phyloP scores from a whole-genome alignment of 2,888 invertebrate genomes.

The Macaria liturata region DNA sequence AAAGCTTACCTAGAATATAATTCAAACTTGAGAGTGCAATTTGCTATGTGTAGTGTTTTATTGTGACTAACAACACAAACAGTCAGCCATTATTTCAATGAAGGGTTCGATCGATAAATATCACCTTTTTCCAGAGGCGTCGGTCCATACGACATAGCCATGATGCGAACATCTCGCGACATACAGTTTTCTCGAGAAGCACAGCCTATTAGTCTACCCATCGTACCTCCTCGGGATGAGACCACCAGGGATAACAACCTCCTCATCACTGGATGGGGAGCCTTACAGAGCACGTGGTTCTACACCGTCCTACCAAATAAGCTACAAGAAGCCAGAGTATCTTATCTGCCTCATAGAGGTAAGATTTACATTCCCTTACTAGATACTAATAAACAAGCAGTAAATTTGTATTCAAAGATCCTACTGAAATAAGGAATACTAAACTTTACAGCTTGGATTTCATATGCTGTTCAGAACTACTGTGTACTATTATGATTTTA shows the following conservation, averaged over 20 bases:
- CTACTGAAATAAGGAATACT: too few relatives aligned
- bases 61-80: too few relatives aligned
- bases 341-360: conserved; percentile 65
- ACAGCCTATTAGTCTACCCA: conserved; percentile 56
- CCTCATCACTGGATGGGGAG: conserved; percentile 80
- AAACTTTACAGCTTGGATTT: too few relatives aligned
- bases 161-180: conserved; percentile 63
- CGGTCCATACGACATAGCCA: conserved; percentile 80
- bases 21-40: too few relatives aligned
- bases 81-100: too few relatives aligned
- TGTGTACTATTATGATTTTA: too few relatives aligned
- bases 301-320: conserved; percentile 65
- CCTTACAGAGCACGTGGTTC: conserved; percentile 58
- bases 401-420: too few relatives aligned
- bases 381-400: too few relatives aligned
- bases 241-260: conserved; percentile 29
- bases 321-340: conserved; percentile 72
- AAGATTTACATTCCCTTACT: conserved; percentile 27
- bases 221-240: not conserved
- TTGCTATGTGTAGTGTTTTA: too few relatives aligned
- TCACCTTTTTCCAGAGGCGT: conserved; percentile 55
- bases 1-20: too few relatives aligned
- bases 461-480: too few relatives aligned
- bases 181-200: conserved; percentile 42
- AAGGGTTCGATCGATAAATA: too few relatives aligned